phyloP scores from a whole-genome alignment of 2,888 invertebrate species.

The Petrophora chlorosata region DNA sequence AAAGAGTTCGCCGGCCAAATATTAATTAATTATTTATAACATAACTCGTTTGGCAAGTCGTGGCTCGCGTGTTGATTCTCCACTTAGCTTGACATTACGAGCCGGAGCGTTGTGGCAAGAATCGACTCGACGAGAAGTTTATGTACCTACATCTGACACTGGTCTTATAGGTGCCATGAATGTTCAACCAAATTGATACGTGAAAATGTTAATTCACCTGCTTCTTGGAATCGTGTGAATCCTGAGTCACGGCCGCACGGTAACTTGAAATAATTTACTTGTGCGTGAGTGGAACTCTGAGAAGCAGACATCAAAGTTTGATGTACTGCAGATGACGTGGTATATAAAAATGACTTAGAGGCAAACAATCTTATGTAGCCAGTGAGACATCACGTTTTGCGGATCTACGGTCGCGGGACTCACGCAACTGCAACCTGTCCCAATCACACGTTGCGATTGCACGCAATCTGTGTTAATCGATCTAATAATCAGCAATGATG shows the following conservation, averaged over 20 bases:
- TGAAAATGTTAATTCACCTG: conserved; percentile 20
- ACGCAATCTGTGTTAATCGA: conserved; percentile 55
- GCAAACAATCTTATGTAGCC: conserved; percentile 31
- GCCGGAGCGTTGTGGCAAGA: conserved; percentile 27
- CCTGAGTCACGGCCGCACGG: conserved; percentile 17
- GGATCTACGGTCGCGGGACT: conserved; percentile 69
- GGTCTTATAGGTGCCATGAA: conserved; percentile 12
- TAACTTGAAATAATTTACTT: conserved; percentile 6
- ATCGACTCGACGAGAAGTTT: conserved; percentile 30
- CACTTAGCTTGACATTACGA: conserved; percentile 44
- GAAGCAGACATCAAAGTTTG: neutral
- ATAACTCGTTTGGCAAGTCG: conserved; percentile 72
- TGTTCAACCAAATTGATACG: conserved; percentile 20
- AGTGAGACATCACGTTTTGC: conserved; percentile 53
- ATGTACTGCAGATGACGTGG: conserved; percentile 2
- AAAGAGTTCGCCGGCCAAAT: conserved; percentile 74
- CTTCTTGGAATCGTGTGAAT: conserved; percentile 17
- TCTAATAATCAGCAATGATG: conserved; percentile 40
- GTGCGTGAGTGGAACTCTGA: neutral
- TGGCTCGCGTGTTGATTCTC: conserved; percentile 63
- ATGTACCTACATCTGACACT: conserved; percentile 15
- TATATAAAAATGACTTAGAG: neutral
- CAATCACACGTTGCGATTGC: conserved; percentile 58
- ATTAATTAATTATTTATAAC: conserved; percentile 77
- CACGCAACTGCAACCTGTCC: conserved; percentile 58